phyloP scores from a whole-genome alignment of 2,113 vertebrate species.

The Martes martes region DNA sequence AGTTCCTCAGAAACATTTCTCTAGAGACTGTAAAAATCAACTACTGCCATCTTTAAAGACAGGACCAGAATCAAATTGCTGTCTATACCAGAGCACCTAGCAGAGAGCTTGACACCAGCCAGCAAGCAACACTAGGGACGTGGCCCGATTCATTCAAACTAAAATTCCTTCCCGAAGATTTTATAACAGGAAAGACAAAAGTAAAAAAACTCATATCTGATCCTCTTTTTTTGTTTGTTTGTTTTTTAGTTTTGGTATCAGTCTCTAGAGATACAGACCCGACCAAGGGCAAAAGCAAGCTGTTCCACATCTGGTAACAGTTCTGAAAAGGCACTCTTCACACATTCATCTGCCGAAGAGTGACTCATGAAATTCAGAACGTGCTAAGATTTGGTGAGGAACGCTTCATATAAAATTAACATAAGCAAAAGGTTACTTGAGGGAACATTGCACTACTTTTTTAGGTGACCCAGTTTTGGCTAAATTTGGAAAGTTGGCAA shows the following conservation, averaged over 20 bases:
- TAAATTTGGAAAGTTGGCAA: constrained; percentile 72
- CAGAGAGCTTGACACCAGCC: background rate
- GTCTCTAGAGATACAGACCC: background rate
- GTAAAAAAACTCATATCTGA: background rate
- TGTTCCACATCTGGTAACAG: background rate
- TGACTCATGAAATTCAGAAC: constrained; percentile 76
- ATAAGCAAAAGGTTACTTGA: constrained; percentile 72
- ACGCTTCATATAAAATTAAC: constrained; percentile 70
- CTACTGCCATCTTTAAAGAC: background rate
- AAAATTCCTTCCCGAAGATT: background rate
- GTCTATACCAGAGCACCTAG: background rate
- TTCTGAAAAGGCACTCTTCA: constrained; percentile 55
- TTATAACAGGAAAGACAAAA: background rate
- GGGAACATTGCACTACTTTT: constrained; percentile 76
- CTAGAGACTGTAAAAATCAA: background rate
- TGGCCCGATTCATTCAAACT: background rate
- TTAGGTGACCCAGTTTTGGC: constrained; percentile 72
- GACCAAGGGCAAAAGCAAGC: background rate
- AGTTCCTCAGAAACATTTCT: constrained; percentile 10
- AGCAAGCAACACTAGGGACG: background rate
- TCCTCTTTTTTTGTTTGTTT: background rate
- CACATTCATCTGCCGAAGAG: constrained; percentile 14
- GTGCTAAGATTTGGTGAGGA: constrained; percentile 61
- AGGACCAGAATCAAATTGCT: background rate
- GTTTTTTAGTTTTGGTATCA: background rate